phyloP scores from a whole-genome alignment of 2,888 invertebrate species.

The Drosophila meridionalis region DNA sequence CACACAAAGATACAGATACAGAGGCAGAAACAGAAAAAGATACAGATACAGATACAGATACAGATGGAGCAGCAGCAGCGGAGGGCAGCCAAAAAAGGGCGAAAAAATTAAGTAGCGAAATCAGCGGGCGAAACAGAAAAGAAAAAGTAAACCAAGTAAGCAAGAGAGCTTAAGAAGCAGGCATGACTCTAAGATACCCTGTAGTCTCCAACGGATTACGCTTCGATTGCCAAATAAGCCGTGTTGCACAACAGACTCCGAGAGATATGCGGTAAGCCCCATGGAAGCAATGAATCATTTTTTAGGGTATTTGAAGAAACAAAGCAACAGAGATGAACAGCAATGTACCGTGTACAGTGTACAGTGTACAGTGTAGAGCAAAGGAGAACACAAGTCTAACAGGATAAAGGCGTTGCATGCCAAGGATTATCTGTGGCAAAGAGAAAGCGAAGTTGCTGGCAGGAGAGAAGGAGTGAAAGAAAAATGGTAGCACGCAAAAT shows the following conservation, averaged over 20 bases:
- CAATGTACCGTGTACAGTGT: not conserved
- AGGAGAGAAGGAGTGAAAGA: slow-evolving; percentile 51
- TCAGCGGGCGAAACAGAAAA: slow-evolving; percentile 69
- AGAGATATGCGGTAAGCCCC: not conserved
- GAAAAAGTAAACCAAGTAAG: slow-evolving; percentile 26
- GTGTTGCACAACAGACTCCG: not conserved
- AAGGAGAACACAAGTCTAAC: slow-evolving; percentile 73
- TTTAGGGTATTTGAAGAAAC: slow-evolving; percentile 31
- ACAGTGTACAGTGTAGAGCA: slow-evolving; percentile 14
- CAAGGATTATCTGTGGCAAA: slow-evolving; percentile 70
- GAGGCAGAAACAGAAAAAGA: slow-evolving; percentile 23
- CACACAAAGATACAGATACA: slow-evolving; percentile 26
- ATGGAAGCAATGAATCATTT: not conserved
- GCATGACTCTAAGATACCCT: slow-evolving; percentile 2
- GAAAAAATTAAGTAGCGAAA: slow-evolving; percentile 79
- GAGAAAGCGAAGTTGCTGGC: slow-evolving; percentile 21
- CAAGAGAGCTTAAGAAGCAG: not conserved
- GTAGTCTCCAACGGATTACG: not conserved
- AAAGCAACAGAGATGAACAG: not conserved
- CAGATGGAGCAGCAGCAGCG: slow-evolving; percentile 18
- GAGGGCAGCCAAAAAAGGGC: slow-evolving; percentile 37
- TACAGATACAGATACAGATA: slow-evolving; percentile 28
- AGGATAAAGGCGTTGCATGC: slow-evolving; percentile 82
- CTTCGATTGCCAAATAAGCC: not conserved
- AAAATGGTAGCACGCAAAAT: slow-evolving; percentile 81